Percentiles rank a stretch among this genome's conserved stretches.
Evolutionary conservation across 1,140 invertebrate species (phyloP).

Genomic region (Luehdorfia chinensis): DNA sequence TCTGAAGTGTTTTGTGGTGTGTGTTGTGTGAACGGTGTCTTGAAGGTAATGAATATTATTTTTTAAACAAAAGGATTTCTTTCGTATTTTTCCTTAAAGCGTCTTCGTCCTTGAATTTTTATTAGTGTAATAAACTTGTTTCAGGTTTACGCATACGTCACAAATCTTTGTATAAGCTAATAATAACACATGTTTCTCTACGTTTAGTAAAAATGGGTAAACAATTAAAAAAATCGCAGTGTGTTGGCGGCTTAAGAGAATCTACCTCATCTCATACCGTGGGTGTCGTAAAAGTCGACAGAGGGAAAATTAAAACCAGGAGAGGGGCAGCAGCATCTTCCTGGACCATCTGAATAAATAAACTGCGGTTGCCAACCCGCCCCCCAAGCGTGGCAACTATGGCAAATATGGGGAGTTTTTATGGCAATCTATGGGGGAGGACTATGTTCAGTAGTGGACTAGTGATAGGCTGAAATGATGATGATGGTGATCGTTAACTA

Average conservation of each 20-base stretch:
- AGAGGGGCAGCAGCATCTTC: too few species aligned
- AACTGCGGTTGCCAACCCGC: not conserved
- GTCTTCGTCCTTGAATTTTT: slow-evolving; percentile 5
- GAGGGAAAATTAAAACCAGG: too few species aligned
- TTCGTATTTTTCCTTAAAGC: slow-evolving; percentile 4
- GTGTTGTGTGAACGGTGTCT: slow-evolving; percentile 7
- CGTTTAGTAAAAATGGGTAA: slow-evolving; percentile 3
- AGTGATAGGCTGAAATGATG: too few species aligned
- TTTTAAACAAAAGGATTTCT: not conserved
- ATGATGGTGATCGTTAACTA: too few species aligned
- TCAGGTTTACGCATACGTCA: not conserved
- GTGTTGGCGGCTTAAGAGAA: too few species aligned
- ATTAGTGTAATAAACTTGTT: slow-evolving; percentile 8
- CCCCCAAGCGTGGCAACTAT: too few species aligned
- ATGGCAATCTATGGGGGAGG: too few species aligned
- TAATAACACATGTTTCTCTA: slow-evolving; percentile 5
- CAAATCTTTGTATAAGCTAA: slow-evolving; percentile 3
- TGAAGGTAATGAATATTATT: slow-evolving; percentile 7
- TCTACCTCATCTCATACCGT: too few species aligned
- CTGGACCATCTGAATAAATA: too few species aligned
- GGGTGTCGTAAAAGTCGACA: too few species aligned
- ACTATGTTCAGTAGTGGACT: too few species aligned
- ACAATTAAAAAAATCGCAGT: not conserved
- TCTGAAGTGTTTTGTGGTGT: slow-evolving; percentile 6
- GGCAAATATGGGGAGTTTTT: too few species aligned